Conservation (phyloP, 2,888 invertebrate species). For the Capitulum mitella region DNA sequence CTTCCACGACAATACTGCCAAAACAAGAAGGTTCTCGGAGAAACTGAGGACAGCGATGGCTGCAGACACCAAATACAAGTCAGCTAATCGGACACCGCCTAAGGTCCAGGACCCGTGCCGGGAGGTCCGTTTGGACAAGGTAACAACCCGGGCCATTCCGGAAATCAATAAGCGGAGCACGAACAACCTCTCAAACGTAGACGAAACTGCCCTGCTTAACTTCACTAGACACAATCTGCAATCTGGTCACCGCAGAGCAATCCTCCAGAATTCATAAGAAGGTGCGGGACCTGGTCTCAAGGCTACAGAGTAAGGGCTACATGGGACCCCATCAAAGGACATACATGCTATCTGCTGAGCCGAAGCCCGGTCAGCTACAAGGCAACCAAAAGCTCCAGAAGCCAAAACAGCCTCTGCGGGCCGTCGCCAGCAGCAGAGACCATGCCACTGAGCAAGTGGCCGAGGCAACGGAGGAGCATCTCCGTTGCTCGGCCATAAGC, state of each 20-base stretch:
- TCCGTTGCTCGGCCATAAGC: no score
- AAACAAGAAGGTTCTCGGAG: not conserved
- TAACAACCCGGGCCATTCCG: not conserved
- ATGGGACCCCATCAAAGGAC: not conserved
- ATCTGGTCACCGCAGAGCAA: not conserved
- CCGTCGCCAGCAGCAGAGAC: not conserved
- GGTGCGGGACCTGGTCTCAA: not conserved
- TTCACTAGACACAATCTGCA: not conserved
- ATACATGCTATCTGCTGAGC: not conserved
- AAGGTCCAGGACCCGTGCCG: not conserved
- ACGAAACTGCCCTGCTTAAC: not conserved
- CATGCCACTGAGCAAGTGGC: not conserved
- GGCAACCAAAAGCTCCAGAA: not conserved
- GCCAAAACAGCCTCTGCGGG: not conserved
- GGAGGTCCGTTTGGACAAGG: not conserved
- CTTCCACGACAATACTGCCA: not conserved
- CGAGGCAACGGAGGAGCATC: not conserved
- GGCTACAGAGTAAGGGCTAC: not conserved
- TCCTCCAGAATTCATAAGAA: not conserved
- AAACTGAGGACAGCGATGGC: no score
- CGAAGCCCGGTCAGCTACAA: not conserved
- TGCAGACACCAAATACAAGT: not conserved
- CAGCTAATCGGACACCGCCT: not conserved
- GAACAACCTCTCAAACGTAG: not conserved
- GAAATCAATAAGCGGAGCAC: not conserved